Evolutionary conservation across 2,888 invertebrate species (phyloP), one percentile per base, ranked within the genome.

Genomic region (Gastracanthus pulcherrimus): DNA sequence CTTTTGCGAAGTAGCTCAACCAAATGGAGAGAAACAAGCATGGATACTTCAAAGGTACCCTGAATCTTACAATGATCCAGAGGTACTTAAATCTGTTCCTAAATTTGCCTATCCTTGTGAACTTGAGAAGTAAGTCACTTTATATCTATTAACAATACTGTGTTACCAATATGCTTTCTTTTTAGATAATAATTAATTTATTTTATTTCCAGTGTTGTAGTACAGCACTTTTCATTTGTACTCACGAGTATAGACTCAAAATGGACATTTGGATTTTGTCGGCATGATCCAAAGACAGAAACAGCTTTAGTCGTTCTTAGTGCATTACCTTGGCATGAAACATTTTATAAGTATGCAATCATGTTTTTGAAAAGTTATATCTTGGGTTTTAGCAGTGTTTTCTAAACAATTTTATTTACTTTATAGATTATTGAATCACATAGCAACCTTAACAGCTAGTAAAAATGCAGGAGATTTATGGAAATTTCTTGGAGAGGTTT

Each of bases 191-290:
- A 69, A 29, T 29, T 16, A 45, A 23, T 45, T 34, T 11, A 7
- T 55, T 70, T 38, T 77, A 16, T 41, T 94, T 94, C 85, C 93
- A 97, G 97, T 91, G 93, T 94, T 87, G 95, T 95, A 82, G 97
- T 98, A 79, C 98, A 98, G 92, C 96, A 98, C 88, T 99, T 98
- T 92, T 98, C 98, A 34, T 99, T 99, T 93, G 99, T 98, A 72
- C 93, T 99, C 89, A 99, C 99, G 31, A 98, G 97, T 87, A 94
- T 96, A 87, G 98, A 98, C 90, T 97, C 98, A 34, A 98, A 98
- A 93, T 99, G 98, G 95, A 98, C 98, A 51, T 99, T 98, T 93
- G 99, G 99, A 85, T 99, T 98, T 92, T 99, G 98, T 92, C 96
- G 99, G 34, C 98, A 98, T 92, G 97, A 98, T 91, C 97, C 98